Evolutionary conservation across 2,113 vertebrate species (phyloP), one percentile per base, ranked within the genome.

Genomic region (Lophura nycthemera): DNA sequence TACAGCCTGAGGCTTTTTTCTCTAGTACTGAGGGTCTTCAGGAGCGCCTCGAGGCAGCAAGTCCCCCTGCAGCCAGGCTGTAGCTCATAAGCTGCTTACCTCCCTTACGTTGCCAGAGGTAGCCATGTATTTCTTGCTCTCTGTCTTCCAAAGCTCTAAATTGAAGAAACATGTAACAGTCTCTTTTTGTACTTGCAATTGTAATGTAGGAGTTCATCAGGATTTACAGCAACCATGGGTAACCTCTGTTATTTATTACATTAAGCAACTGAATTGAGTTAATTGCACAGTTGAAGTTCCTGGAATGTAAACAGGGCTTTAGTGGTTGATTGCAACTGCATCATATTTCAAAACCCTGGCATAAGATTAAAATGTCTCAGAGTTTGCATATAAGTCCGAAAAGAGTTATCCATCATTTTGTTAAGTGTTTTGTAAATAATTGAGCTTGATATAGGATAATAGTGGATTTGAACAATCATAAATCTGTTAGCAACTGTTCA

Each of bases 221-320:
- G 65, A 64, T 88, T 80, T 91, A 70, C 38, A 77, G n/a, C 60
- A 90, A 43, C 63, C n/a, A 10, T 3, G 12, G 34, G 48, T 91
- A 79, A 75, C 76, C 80, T 88, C 69, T 81, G 76, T 66, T 83
- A 74, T 86, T 95, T 93, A 34, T 78, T 90, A 17, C 38, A 54
- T 88, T 59, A 90, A 76, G 45, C 57, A 77, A 60, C 34, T 74
- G 81, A 57, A 74, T 63, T 92, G 65, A 38, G 38, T 82, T 89
- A 95, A 92, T 84, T 92, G 38, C 47, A 56, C 1, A 1, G 65
- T 27, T 84, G 61, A 83, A 86, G 25, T 64, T 88, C 78, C 83
- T 86, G 86, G 61, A 94, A 88, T 90, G 88, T 92, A 90, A 95
- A 93, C 69, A 81, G 72, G 76, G 34, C 80, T 90, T 86, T 83